A percentile compares a stretch with the other conserved stretches of the same genome.
Conservation (phyloP, 2,113 vertebrate species). For the Crocuta crocuta region DNA sequence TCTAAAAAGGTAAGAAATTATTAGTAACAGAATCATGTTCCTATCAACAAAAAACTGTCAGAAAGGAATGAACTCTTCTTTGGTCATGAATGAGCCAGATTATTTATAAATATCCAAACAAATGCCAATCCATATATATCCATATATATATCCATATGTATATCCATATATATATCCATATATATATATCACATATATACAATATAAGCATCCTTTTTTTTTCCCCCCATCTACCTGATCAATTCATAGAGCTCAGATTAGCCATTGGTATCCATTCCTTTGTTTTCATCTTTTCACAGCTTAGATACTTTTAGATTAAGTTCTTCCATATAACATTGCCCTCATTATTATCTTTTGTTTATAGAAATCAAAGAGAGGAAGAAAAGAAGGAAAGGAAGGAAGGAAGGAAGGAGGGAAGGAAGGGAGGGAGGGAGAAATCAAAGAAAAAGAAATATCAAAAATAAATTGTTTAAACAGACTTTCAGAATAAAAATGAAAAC, state of each 20-base stretch:
- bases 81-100: background rate
- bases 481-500: constrained; percentile 62
- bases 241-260: background rate
- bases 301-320: background rate
- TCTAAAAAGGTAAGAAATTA: constrained; percentile 8
- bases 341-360: constrained; percentile 21
- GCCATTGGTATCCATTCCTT: background rate
- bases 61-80: background rate
- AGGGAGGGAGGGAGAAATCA: background rate
- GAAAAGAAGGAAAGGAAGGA: background rate
- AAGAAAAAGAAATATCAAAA: background rate
- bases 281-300: background rate
- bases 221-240: background rate
- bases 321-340: background rate
- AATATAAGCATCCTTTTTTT: background rate
- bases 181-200: background rate
- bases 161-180: background rate
- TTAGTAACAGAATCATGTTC: background rate
- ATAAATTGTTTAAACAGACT: constrained; percentile 16
- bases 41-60: background rate
- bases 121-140: background rate
- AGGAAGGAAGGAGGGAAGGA: background rate
- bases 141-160: too few species aligned
- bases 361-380: background rate
- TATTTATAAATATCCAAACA: background rate